A percentile compares a stretch with the other conserved stretches of the same genome.
These are phyloP conservation scores for Exocentrus adspersus DNA, from an alignment of 2,888 invertebrate species.

Conservation along the genomic window DNA sequence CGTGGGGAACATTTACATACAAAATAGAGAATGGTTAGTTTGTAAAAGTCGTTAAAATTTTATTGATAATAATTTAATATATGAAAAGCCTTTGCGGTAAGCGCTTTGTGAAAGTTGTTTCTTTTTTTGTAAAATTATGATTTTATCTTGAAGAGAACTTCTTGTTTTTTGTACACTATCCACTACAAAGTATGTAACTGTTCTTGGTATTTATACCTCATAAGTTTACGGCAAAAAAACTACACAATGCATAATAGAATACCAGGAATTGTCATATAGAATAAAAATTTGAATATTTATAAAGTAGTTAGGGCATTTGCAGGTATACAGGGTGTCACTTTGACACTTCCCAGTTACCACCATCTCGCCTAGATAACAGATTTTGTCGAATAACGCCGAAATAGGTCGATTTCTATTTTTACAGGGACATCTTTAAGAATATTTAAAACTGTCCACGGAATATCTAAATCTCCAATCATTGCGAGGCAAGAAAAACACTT, in stretches of 20 bases:
- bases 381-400: too few relatives aligned
- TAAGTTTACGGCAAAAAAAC: neutral
- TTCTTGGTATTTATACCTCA: neutral
- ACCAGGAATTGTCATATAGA: constrained; percentile 6
- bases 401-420: too few relatives aligned
- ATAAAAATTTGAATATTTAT: neutral
- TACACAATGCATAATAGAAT: constrained; percentile 2
- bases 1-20: constrained; percentile 18
- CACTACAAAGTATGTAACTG: neutral
- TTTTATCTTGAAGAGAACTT: constrained; percentile 15
- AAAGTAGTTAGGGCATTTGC: too few relatives aligned
- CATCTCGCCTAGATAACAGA: too few relatives aligned
- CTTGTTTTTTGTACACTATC: constrained; percentile 8
- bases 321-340: too few relatives aligned
- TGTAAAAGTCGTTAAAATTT: constrained; percentile 25
- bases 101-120: constrained; percentile 12
- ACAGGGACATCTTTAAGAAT: too few relatives aligned
- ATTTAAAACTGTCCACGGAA: too few relatives aligned
- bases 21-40: constrained; percentile 23
- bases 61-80: constrained; percentile 27
- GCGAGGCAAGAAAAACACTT: too few relatives aligned
- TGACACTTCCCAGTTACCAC: too few relatives aligned
- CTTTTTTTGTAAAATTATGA: constrained; percentile 10
- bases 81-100: constrained; percentile 16
- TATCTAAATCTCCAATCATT: too few relatives aligned